Evolutionary conservation across 2,888 invertebrate species (phyloP), one percentile per base, ranked within the genome.

Genomic region (Cerceris rybyensis): DNA sequence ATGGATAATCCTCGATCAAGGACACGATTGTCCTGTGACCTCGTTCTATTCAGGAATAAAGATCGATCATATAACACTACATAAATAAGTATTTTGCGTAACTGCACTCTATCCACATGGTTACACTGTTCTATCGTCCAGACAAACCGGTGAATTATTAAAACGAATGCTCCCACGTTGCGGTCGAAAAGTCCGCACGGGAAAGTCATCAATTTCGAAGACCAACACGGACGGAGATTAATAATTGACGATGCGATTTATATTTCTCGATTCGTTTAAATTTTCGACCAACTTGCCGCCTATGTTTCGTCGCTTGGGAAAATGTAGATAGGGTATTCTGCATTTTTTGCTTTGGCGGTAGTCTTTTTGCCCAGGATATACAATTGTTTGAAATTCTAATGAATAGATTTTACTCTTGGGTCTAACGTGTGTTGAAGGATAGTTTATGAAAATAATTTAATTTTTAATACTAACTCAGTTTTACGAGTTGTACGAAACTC

Each of bases 121-220:
- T 58, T 71, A 17, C 43, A 50, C 63, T 50, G 42, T 11, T 17
- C 54, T 58, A 42, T 42, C 28, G 16, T 9, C 28, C 50, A 65
- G 68, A 52, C 52, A 58, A 57, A 52, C 14, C 43, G 28, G 17
- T 69, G 64, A 79, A 72, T 77, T 65, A 77, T 72, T 68, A 57
- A 57, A 28, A 14, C n/a, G 72, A 17, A 64, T 46, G 72, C 59
- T 50, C 42, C 41, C 17, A 14, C 11, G 54, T n/a, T 28, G 14
- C 13, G 9, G 16, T 7, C 11, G 16, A 50, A 54, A 61, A 41
- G 17, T n/a, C 11, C 13, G 17, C 13, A 50, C 14, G 16, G 7
- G 6, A 17, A 28, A 42, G 8, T 16, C 59, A 57, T 46, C 57
- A 63, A 57, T 70, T 70, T 55, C 41, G 7, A 57, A 43, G 57